These are phyloP conservation scores for Amphiura filiformis DNA, from an alignment of 35 echinoderm and acorn worm genomes.

Conservation along the genomic window DNA sequence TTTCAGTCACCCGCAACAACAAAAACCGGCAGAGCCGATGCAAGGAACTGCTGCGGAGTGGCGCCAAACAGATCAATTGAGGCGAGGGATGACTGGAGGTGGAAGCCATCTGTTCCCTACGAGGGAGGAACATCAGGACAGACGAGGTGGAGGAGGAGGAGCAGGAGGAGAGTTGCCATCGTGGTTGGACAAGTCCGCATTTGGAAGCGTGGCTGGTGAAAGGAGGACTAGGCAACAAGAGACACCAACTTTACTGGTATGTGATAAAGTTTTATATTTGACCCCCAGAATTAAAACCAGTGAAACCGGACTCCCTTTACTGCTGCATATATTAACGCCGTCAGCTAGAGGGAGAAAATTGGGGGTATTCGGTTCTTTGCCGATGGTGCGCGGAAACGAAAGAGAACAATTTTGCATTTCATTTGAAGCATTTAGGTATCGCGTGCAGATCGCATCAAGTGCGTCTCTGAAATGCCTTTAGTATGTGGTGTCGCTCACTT, in stretches of 20 bases:
- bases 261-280: not conserved
- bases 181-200: conserved; percentile 22
- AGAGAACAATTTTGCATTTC: too few species aligned
- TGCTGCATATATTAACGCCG: too few species aligned
- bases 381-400: too few species aligned
- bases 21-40: not conserved
- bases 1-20: not conserved
- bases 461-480: too few species aligned
- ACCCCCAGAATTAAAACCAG: too few species aligned
- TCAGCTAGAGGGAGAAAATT: too few species aligned
- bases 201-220: not conserved
- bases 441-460: too few species aligned
- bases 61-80: not conserved
- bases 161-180: not conserved
- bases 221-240: not conserved
- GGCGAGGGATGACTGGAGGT: not conserved
- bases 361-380: too few species aligned
- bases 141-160: not conserved
- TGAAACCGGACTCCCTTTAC: too few species aligned
- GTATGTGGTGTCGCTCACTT: too few species aligned
- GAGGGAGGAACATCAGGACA: conserved; percentile 2
- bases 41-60: not conserved
- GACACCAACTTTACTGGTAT: conserved; percentile 17
- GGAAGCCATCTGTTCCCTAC: conserved; percentile 20
- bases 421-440: too few species aligned